A percentile compares a stretch with the other conserved stretches of the same genome.
These are phyloP conservation scores for Spisula subtruncata DNA, from an alignment of 2,888 invertebrate species.

Conservation along the genomic window DNA sequence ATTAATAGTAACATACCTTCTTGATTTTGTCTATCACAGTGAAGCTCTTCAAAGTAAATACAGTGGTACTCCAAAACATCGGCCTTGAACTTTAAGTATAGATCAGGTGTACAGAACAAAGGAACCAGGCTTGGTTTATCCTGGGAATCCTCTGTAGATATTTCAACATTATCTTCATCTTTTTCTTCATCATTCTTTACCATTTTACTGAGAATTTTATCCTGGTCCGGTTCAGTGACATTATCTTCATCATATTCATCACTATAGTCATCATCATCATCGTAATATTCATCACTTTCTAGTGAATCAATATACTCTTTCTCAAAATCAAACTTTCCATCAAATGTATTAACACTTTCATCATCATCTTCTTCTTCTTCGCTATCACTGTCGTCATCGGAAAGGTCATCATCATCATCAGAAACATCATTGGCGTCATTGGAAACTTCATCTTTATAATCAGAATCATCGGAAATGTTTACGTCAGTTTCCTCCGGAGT, in stretches of 20 bases:
- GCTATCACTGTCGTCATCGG: constrained; percentile 30
- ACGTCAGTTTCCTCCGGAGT: neutral
- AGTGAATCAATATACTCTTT: constrained; percentile 25
- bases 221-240: constrained; percentile 2
- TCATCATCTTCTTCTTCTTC: constrained; percentile 32
- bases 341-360: constrained; percentile 42
- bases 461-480: neutral
- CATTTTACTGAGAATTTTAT: neutral
- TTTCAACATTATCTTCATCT: constrained; percentile 16
- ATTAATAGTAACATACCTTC: constrained; percentile 65
- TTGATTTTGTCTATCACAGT: constrained; percentile 78
- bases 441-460: neutral
- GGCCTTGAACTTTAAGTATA: constrained; percentile 82
- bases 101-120: constrained; percentile 76
- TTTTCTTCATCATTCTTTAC: constrained; percentile 20
- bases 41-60: constrained; percentile 79
- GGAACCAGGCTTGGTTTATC: constrained; percentile 63
- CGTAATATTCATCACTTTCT: constrained; percentile 28
- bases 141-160: constrained; percentile 22
- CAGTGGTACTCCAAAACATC: constrained; percentile 83
- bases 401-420: constrained; percentile 33
- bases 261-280: constrained; percentile 3
- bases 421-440: constrained; percentile 8
- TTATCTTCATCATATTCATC: constrained; percentile 11
- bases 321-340: constrained; percentile 35